Evolutionary conservation across 92 coral and sea anemone genomes (phyloP).

Genomic region (Heliopora coerulea): DNA sequence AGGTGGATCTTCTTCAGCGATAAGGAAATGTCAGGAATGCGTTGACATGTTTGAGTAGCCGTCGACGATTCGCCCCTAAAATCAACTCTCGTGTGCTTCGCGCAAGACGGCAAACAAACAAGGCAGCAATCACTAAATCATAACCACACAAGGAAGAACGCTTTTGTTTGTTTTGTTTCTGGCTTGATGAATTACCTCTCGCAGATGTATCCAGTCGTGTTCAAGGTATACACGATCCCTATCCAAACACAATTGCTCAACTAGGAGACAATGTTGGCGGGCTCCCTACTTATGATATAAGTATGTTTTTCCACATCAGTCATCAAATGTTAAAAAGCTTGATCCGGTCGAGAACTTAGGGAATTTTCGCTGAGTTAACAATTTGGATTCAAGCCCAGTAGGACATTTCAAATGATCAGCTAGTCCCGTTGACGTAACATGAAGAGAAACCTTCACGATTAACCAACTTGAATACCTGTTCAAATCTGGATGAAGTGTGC

Average conservation of each 20-base stretch:
- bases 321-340: neutral
- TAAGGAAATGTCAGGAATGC: neutral
- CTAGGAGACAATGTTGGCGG: neutral
- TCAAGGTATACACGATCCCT: neutral
- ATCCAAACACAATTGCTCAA: neutral
- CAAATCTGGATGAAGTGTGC: too few relatives aligned
- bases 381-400: too few relatives aligned
- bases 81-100: conserved; percentile 19
- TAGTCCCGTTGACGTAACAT: too few relatives aligned
- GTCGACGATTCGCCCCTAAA: conserved; percentile 7
- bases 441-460: too few relatives aligned
- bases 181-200: conserved; percentile 7
- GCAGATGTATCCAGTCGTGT: neutral
- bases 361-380: too few relatives aligned
- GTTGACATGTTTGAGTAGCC: conserved; percentile 19
- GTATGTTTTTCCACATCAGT: neutral
- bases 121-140: neutral
- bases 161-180: conserved; percentile 22
- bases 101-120: conserved; percentile 17
- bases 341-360: conserved; percentile 4
- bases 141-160: conserved; percentile 27
- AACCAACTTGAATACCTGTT: too few relatives aligned
- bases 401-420: too few relatives aligned
- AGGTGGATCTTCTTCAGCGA: conserved; percentile 1
- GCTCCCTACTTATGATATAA: neutral